Evolutionary conservation across 1,140 invertebrate genomes (phyloP), one percentile per base, ranked within the genome.

Genomic region (Mycetomoellerius zeteki): DNA sequence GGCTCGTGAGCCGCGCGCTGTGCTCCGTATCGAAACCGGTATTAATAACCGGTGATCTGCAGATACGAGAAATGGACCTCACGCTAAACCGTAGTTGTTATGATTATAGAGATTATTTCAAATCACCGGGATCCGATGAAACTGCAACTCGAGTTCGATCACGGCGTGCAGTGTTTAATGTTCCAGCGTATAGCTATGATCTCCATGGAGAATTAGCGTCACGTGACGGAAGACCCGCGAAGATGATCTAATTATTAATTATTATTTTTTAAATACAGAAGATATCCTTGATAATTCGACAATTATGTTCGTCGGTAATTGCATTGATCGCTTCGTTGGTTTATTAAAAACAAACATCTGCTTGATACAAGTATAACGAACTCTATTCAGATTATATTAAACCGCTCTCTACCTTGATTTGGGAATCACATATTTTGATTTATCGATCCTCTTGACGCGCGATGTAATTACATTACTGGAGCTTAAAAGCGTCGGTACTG

Each of bases 361-460:
- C 50, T 21, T 60, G 58, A 60, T 60, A 60, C 1, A 27, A 21
- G n/a, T 56, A 47, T n/a, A 8, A 72, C 7, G 37, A n/a, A 62
- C 12, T 27, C n/a, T 21, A 24, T 2, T 62, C 37, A 19, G 4
- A 47, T 47, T n/a, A 47, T 24, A 8, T 64, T 47, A 65, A 65
- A 21, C 1, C 12, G 2, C 27, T 27, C 33, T 78, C 19, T 10
- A 30, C 6, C 5, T 78, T 16, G 24, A 78, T 78, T 47, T 65
- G 24, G 10, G 27, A 65, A 50, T 65, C 10, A 33, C 19, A 30
- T 14, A 65, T 50, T 50, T 78, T 78, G 43, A 78, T 50, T 65
- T 47, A n/a, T 65, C 33, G 24, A 19, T n/a, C 10, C 37, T 16
- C 30, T 24, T 4, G 37, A 37, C 24, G 24, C 3, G 64, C 37